These are phyloP conservation scores for Erpobdella octoculata DNA, from an alignment of 2,888 invertebrate genomes.

Conservation along the genomic window DNA sequence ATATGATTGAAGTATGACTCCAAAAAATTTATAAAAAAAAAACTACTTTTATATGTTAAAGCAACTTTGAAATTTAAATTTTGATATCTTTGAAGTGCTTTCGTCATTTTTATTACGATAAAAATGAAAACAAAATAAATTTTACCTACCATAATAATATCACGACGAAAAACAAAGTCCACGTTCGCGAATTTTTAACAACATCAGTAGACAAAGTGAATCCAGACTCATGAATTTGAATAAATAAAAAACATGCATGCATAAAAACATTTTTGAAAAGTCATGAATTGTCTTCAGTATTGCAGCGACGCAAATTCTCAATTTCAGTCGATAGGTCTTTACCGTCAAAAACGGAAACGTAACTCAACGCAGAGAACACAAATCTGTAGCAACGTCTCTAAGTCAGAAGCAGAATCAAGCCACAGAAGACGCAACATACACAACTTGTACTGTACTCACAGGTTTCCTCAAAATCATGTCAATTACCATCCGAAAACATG, in stretches of 20 bases:
- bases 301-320: neutral
- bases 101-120: neutral
- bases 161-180: neutral
- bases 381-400: neutral
- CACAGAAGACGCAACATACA: neutral
- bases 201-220: too few relatives aligned
- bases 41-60: too few relatives aligned
- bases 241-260: too few relatives aligned
- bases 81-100: too few relatives aligned
- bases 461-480: constrained; percentile 1
- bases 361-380: neutral
- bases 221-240: too few relatives aligned
- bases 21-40: neutral
- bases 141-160: neutral
- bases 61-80: too few relatives aligned
- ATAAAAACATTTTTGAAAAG: too few relatives aligned
- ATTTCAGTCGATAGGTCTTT: neutral
- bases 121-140: constrained; percentile 8
- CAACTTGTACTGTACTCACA: too few relatives aligned
- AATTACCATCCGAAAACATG: neutral
- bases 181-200: neutral
- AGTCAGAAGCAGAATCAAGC: neutral
- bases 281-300: neutral
- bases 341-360: constrained; percentile 2
- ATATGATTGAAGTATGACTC: neutral